phyloP scores from a whole-genome alignment of 1,140 invertebrate genomes.

The Papilio helenus region DNA sequence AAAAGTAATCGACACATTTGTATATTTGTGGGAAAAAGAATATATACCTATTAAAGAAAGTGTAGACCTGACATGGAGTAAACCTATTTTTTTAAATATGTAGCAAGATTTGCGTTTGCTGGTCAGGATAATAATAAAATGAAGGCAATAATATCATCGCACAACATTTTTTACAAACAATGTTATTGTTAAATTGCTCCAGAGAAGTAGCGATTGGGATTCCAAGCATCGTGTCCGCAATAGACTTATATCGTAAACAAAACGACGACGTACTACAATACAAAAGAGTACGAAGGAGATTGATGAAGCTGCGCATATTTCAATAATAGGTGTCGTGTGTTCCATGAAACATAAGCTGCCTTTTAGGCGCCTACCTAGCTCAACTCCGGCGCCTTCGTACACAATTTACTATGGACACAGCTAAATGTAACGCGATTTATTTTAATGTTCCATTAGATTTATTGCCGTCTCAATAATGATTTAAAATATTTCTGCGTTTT shows the following conservation, averaged over 20 bases:
- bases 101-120: no score
- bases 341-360: conserved; percentile 38
- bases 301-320: conserved; percentile 22
- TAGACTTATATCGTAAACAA: conserved; percentile 23
- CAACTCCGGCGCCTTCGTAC: conserved; percentile 12
- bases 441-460: conserved; percentile 54
- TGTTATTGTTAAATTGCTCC: neutral
- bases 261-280: conserved; percentile 14
- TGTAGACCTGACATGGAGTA: no score
- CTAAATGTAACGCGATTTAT: conserved; percentile 52
- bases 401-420: conserved; percentile 36
- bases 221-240: conserved; percentile 3
- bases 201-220: neutral
- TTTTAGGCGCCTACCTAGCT: conserved; percentile 37
- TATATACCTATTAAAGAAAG: no score
- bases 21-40: no score
- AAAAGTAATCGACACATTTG: no score
- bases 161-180: no score
- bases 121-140: no score
- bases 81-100: no score
- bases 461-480: conserved; percentile 51
- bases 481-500: conserved; percentile 52
- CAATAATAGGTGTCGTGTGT: conserved; percentile 12
- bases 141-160: no score
- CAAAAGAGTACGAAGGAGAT: conserved; percentile 24